Base-by-base conservation (phyloP, 2,888 invertebrate genomes). In the Acleris sparsana region DNA sequence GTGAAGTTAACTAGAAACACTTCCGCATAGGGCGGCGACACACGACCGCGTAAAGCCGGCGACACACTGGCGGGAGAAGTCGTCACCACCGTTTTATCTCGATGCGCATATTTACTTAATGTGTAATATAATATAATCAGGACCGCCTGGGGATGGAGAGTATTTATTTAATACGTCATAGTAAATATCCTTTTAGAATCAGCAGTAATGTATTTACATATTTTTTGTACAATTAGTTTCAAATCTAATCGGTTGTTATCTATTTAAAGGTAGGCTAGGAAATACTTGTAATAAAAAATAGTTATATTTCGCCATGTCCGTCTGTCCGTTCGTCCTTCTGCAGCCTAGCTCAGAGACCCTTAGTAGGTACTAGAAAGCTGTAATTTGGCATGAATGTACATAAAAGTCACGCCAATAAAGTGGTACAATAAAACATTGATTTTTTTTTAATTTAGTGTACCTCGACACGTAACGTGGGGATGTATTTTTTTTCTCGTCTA, bases 71-170 rank as follows among this genome's bases (percentile, higher is more conserved):
- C 72, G 69, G 66, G 39, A 17, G 49, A 53, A 29, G 43, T 44
- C 44, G 46, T 52, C 44, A 43, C 69, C 62, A 44, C 69, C 67
- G 65, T 57, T 68, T 64, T 63, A 65, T 69, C 57, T 29, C 48
- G 33, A 51, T 53, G 49, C 25, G 9, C 39, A 33, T 70, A 57
- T 71, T 70, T 70, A 63, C 62, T 64, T 46, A 44, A 52, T 16
- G 53, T 16, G 33, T 39, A 20, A 51, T 51, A 49, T 62, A 53
- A 55, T 53, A 49, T 62, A 53, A 55, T 53, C 44, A 16, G 56
- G 48, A 58, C 46, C 46, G 60, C 60, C 22, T 20, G 52, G 53
- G 58, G 68, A 39, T 33, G 33, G 11, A 60, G 62, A 20, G 39
- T 58, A 20, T 46, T 49, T 33, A 58, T 52, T n/a, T 44, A 16